These are phyloP conservation scores for Masnerella sp. DNA, from an alignment of 2,888 invertebrate genomes.

Conservation along the genomic window DNA sequence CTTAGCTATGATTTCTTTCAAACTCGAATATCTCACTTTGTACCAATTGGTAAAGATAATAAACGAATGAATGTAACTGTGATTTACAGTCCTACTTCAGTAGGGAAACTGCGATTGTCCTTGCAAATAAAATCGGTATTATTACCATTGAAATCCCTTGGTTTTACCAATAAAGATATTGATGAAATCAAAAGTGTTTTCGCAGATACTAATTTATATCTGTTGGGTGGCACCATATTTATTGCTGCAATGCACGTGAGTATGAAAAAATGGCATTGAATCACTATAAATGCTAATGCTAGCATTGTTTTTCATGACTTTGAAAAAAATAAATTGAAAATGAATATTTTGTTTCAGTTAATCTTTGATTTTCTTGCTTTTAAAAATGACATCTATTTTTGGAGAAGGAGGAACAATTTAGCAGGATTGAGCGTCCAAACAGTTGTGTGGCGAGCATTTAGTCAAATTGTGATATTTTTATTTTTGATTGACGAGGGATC, in stretches of 20 bases:
- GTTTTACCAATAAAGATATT: conserved; percentile 94
- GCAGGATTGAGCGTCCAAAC: conserved; percentile 93
- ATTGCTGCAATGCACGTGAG: conserved; percentile 96
- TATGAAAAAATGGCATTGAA: no score
- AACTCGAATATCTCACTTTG: conserved; percentile 87
- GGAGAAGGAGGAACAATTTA: conserved; percentile 91
- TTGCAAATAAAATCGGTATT: conserved; percentile 88
- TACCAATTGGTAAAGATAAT: conserved; percentile 82
- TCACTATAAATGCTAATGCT: no score
- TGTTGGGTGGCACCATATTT: conserved; percentile 92
- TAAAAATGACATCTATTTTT: conserved; percentile 98
- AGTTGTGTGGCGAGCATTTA: conserved; percentile 95
- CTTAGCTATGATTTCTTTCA: conserved; percentile 90
- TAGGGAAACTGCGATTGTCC: conserved; percentile 88
- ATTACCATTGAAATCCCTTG: conserved; percentile 84
- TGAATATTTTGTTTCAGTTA: conserved; percentile 83
- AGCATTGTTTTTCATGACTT: neutral
- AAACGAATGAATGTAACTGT: conserved; percentile 84
- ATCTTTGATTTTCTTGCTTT: conserved; percentile 98
- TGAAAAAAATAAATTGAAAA: neutral
- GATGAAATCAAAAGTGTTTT: conserved; percentile 98
- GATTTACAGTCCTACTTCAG: conserved; percentile 84
- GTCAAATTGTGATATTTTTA: conserved; percentile 93
- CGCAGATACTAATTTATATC: conserved; percentile 95
- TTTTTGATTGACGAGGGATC: conserved; percentile 96